Base-by-base conservation (phyloP, 2,888 invertebrate genomes). In the Alcis repandata region DNA sequence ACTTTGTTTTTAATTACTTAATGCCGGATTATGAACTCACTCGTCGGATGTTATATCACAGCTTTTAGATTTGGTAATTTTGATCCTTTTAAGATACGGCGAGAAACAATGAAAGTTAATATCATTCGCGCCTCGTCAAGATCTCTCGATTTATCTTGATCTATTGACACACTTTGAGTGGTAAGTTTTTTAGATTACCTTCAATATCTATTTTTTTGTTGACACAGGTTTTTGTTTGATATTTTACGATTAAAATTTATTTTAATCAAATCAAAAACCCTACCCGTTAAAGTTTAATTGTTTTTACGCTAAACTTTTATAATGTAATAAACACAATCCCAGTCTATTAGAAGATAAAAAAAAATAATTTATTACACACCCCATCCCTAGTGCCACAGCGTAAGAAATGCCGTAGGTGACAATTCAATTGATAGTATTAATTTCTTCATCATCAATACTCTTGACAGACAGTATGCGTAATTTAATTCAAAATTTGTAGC, bases 51-150 rank as follows among this genome's bases (percentile, higher is more conserved):
- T 75, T 78, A 76, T 69, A 67, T 73, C 63, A 72, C 59, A 61
- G 68, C 61, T 62, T 65, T 65, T 57, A 57, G 54, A 58, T 70
- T 76, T 56, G 41, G 66, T 76, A 72, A 73, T 79, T 72, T 69
- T 69, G 76, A 80, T 79, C 77, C 75, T 81, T 79, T 78, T 79
- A 76, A 79, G 79, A 81, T 80, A 75, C 48, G 52, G 46, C 53
- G 43, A 43, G 51, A 64, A 63, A 71, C 71, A 73, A 70, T 66
- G 65, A 64, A 63, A 59, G 68, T 43, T 63, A 40, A 67, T 67
- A 70, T 69, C 58, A 59, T 65, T 71, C 46, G 59, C 64, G 60
- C 40, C 63, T 70, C 69, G 63, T 60, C 67, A 66, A 59, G 57
- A 66, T 70, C 59, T 64, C 57, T 62, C 60, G 60, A 61, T 56